phyloP scores from a whole-genome alignment of 2,797 vertebrate genomes.

The Graptemys geographica region DNA sequence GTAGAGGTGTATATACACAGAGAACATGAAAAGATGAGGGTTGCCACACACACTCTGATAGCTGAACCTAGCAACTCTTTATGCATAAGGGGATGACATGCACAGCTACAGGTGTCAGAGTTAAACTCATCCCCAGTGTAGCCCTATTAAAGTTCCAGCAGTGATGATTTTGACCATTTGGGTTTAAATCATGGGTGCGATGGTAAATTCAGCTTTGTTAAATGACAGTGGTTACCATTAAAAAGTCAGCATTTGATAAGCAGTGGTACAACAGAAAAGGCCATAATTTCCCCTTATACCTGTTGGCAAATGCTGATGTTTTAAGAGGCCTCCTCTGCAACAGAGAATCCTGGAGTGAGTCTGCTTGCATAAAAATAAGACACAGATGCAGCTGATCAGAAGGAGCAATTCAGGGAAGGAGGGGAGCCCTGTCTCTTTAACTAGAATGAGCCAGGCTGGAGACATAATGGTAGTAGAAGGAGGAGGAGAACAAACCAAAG shows the following conservation, averaged over 20 bases:
- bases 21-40: no score
- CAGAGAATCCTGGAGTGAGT: background rate
- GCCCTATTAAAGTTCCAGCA: background rate
- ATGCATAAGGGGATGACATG: no score
- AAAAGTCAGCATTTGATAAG: background rate
- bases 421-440: background rate
- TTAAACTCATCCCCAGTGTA: background rate
- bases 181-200: background rate
- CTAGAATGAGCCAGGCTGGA: background rate
- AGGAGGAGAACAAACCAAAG: background rate
- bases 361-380: background rate
- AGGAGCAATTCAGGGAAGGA: background rate
- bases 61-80: no score
- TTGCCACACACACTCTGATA: no score
- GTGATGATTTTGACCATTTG: rapidly evolving
- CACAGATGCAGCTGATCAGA: slow-evolving; percentile 12
- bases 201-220: background rate
- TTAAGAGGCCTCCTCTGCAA: background rate
- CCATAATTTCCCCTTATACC: background rate
- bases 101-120: background rate
- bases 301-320: background rate
- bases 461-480: background rate
- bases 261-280: background rate
- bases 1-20: no score
- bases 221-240: background rate